Evolutionary conservation across 2,797 vertebrate genomes (phyloP), one percentile per base, ranked within the genome.

Genomic region (Capromys pilorides): DNA sequence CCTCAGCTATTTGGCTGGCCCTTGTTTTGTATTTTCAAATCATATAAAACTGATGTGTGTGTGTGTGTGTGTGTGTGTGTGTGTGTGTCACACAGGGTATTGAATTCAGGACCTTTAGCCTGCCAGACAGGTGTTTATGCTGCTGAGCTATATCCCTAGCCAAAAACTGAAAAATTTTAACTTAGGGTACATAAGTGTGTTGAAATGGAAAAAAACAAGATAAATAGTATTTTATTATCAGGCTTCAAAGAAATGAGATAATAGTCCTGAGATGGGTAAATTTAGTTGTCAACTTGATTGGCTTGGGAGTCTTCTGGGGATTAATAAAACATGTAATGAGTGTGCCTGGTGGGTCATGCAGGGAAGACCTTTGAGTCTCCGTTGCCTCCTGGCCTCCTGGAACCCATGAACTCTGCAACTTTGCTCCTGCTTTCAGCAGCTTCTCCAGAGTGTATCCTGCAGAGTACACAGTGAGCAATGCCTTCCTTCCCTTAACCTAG

Each of bases 221-320:
- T 28, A 66, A 94, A 54, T 16, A 86, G 51, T 88, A 86, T 41
- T 84, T 94, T 57, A 54, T 54, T 84, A 21, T 66, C n/a, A 59
- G 64, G 66, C 83, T 91, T 75, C 28, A 57, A 54, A 87, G 49
- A 86, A 75, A 69, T 31, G 10, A 94, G 91, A 71, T 85, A 36
- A 57, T 45, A 87, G 11, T 49, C 14, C 16, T 31, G 16, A 33
- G 16, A 49, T 33, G 7, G 28, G 5, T 78, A 31, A 78, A 28
- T 4, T 28, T 28, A 45, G 10, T 18, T 33, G 28, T 49, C 45
- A 31, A 2, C 26, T 33, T 51, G 45, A 33, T 51, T 51, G 75
- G 14, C 14, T 78, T 33, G 28, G 7, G 14, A 78, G 26, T 31
- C 28, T 19, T 33, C 41, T 26, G 18, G 75, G 28, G 45, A 31